Conservation (phyloP, 2,113 vertebrate species). For the Nerophis lumbriciformis region DNA sequence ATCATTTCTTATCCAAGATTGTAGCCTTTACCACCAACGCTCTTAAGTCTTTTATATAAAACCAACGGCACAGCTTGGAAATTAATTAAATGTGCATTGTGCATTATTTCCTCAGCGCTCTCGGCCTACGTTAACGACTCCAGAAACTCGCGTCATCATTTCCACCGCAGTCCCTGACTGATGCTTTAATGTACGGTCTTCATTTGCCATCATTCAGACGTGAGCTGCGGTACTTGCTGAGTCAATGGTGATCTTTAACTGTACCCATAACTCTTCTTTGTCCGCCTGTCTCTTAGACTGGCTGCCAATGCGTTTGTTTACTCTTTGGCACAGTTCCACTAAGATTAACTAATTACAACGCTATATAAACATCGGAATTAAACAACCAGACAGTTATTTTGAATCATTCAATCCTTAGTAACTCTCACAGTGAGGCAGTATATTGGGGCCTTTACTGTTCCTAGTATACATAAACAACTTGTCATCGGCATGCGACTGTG, state of each 20-base stretch:
- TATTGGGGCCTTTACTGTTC: too few relatives aligned
- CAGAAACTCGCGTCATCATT: constrained; percentile 23
- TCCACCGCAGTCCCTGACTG: constrained; percentile 9
- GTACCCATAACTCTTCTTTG: constrained; percentile 38
- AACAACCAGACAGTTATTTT: not conserved
- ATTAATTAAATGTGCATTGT: not conserved
- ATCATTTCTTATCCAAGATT: not conserved
- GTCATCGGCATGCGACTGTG: too few relatives aligned
- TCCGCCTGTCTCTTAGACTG: constrained; percentile 10
- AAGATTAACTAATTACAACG: constrained; percentile 7
- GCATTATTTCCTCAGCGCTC: not conserved
- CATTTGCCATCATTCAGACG: constrained; percentile 29
- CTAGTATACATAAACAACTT: too few relatives aligned
- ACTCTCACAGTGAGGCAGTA: too few relatives aligned
- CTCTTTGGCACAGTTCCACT: constrained; percentile 11
- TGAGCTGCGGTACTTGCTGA: constrained; percentile 37
- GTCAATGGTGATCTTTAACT: constrained; percentile 51
- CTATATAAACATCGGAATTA: not conserved
- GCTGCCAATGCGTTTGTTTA: constrained; percentile 39
- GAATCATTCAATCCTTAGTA: too few relatives aligned
- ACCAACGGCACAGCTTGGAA: not conserved
- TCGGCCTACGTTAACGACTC: not conserved
- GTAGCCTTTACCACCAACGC: too few relatives aligned
- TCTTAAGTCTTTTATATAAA: not conserved
- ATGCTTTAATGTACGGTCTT: constrained; percentile 38